Evolutionary conservation across 2,113 vertebrate species (phyloP), one percentile per base, ranked within the genome.

Genomic region (Protobothrops mucrosquamatus): DNA sequence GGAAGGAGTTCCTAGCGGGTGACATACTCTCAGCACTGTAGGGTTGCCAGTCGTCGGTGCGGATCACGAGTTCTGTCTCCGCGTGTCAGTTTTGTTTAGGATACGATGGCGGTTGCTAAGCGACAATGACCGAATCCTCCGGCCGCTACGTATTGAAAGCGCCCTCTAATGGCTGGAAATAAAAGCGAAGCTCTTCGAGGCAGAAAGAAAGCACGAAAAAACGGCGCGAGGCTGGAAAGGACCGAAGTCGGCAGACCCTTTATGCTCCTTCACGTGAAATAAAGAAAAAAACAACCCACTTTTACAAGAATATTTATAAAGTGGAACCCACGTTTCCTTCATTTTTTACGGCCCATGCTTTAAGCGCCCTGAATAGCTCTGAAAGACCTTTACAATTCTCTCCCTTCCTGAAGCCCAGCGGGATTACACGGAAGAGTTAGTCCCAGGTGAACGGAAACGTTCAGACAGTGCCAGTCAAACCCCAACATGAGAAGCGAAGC

Each of bases 1-100:
- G 94, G 87, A 97, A 98, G 74, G 98, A 96, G 89, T 98, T 96
- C 90, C 97, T 95, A 6, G 94, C 88, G 81, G 91, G 92, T 1
- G 97, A 95, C 98, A 98, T 98, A 22, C 26, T 74, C 4, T 15
- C n/a, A 0, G 34, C 18, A 12, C n/a, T n/a, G 85, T 51, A 2
- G 61, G 2, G 0, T 15, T n/a, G 69, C 43, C 43, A 18, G 39
- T 90, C 59, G 87, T 23, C 34, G 8, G 55, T 51, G 39, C 46
- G 10, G 11, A 2, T 10, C 0, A 23, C 18, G 24, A 91, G n/a
- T 59, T 85, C 87, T 91, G 43, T 26, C 7, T 0, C 6, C 74
- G 57, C 34, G n/a, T n/a, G 69, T 14, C 74, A 85, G 85, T 54
- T 89, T 61, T 96, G 97, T 97, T 97, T 95, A 93, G 94, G 91